These are phyloP conservation scores for Tetragonula carbonaria DNA, from an alignment of 2,888 invertebrate genomes.

Conservation along the genomic window DNA sequence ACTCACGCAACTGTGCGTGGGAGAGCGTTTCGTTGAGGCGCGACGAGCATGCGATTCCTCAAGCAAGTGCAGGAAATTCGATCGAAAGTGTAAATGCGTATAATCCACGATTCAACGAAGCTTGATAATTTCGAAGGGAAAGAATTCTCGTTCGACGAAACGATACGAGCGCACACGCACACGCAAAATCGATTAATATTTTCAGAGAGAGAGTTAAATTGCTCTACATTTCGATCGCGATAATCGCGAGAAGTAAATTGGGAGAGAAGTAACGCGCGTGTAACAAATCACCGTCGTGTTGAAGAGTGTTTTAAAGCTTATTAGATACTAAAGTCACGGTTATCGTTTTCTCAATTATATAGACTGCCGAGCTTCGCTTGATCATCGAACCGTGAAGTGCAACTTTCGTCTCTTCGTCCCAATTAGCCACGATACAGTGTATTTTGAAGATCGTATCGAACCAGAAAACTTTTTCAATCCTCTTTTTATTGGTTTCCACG, in stretches of 20 bases:
- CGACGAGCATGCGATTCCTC: constrained; percentile 16
- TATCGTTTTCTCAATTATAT: background rate
- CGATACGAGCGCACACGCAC: background rate
- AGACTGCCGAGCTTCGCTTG: background rate
- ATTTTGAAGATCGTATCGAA: background rate
- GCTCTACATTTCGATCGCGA: background rate
- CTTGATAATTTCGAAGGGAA: background rate
- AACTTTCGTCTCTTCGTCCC: background rate
- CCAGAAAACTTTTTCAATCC: background rate
- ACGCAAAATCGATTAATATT: background rate
- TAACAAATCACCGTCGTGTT: background rate
- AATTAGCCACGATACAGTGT: background rate
- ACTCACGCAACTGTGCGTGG: constrained; percentile 64
- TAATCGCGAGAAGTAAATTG: background rate
- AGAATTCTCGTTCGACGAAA: background rate
- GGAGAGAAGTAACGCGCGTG: background rate
- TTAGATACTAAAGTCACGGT: background rate
- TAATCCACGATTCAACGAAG: background rate
- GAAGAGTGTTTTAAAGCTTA: background rate
- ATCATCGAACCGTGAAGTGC: background rate
- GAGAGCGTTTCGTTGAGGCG: constrained; percentile 38
- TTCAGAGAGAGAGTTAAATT: background rate
- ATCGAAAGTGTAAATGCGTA: background rate
- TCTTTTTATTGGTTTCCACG: background rate
- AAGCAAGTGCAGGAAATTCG: background rate